Conservation (phyloP, 2,888 invertebrate genomes). For the Philonicus albiceps region DNA sequence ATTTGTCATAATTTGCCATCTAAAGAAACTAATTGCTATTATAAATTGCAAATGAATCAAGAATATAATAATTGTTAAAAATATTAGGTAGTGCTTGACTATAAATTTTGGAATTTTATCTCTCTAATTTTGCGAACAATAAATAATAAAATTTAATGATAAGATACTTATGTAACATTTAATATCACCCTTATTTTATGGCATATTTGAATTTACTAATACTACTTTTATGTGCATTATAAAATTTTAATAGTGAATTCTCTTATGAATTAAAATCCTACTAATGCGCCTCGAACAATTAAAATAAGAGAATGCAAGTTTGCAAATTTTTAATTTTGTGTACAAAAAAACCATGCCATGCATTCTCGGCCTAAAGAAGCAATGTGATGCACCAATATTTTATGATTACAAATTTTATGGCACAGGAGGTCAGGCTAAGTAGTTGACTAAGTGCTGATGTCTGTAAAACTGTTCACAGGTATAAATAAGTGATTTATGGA, state of each 20-base stretch:
- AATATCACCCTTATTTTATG: background rate
- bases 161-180: too few species aligned
- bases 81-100: too few species aligned
- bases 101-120: too few species aligned
- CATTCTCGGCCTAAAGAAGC: background rate
- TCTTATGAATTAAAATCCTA: background rate
- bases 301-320: background rate
- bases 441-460: background rate
- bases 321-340: background rate
- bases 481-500: background rate
- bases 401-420: background rate
- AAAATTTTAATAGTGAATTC: background rate
- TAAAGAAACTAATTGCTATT: too few species aligned
- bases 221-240: background rate
- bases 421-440: background rate
- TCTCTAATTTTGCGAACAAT: too few species aligned
- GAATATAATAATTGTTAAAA: too few species aligned
- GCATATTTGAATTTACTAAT: background rate
- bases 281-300: background rate
- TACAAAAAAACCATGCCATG: background rate
- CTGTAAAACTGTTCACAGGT: background rate
- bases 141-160: too few species aligned
- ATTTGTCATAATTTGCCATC: too few species aligned
- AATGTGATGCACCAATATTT: background rate
- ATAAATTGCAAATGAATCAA: too few species aligned